Evolutionary conservation across 2,888 invertebrate species (phyloP).

Genomic region (Aromia moschata): DNA sequence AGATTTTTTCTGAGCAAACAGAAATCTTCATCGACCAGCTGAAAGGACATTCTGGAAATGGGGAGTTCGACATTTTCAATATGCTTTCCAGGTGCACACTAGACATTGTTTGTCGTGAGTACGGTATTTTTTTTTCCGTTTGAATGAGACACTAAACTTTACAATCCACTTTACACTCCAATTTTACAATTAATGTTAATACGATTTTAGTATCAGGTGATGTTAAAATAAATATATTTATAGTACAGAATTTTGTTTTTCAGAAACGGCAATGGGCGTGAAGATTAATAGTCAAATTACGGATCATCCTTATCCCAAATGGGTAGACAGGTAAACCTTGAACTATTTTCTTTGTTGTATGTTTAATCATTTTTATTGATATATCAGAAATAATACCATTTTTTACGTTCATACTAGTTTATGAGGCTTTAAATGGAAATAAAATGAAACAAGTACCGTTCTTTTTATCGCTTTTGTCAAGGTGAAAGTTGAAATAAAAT

Average conservation of each 20-base stretch:
- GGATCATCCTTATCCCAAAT: conserved; percentile 1
- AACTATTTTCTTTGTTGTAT: no score
- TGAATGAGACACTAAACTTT: neutral
- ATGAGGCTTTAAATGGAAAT: no score
- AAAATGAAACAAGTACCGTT: no score
- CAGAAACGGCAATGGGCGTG: conserved; percentile 27
- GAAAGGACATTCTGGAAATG: neutral
- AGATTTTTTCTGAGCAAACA: conserved; percentile 70
- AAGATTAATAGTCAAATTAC: conserved; percentile 22
- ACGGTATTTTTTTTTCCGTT: neutral
- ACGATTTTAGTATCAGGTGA: neutral
- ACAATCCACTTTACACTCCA: neutral
- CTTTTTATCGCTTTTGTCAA: no score
- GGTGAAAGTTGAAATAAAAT: no score
- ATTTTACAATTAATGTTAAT: neutral
- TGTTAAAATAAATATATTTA: neutral
- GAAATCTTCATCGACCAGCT: conserved; percentile 58
- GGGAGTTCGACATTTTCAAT: neutral
- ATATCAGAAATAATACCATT: no score
- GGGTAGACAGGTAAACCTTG: neutral
- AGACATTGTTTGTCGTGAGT: conserved; percentile 9
- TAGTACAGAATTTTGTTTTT: neutral
- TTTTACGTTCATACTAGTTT: no score
- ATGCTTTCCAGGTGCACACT: neutral
- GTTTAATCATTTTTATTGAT: no score